Percentiles rank a stretch among this genome's conserved stretches.
phyloP scores from a whole-genome alignment of 2,888 invertebrate species.

The Chaetogeoica ovagalla region DNA sequence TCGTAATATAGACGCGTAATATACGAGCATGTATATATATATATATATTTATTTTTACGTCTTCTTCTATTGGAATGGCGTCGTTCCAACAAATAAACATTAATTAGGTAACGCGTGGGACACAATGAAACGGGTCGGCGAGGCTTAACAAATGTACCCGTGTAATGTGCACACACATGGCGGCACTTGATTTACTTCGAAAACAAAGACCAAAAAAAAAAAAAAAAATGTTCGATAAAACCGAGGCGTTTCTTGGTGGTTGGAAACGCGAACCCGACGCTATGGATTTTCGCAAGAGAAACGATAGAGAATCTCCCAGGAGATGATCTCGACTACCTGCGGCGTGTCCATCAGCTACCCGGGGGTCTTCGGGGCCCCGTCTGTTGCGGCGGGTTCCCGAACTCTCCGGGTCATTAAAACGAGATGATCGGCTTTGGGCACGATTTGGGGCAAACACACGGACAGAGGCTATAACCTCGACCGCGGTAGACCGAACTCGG shows the following conservation, averaged over 20 bases:
- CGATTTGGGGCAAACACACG: slow-evolving; percentile 44
- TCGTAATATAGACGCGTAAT: too few species aligned
- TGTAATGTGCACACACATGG: neutral
- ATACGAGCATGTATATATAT: too few species aligned
- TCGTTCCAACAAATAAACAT: slow-evolving; percentile 6
- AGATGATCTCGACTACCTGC: slow-evolving; percentile 28
- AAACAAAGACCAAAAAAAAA: neutral
- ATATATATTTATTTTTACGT: neutral
- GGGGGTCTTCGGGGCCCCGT: slow-evolving; percentile 40
- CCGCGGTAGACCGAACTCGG: slow-evolving; percentile 15
- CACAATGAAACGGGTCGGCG: neutral
- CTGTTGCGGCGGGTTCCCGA: slow-evolving; percentile 44
- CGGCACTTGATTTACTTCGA: slow-evolving; percentile 10
- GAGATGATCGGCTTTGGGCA: slow-evolving; percentile 21
- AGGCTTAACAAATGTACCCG: neutral
- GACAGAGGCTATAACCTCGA: slow-evolving; percentile 23
- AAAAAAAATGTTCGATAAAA: slow-evolving; percentile 2
- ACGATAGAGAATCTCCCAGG: neutral
- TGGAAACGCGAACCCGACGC: neutral
- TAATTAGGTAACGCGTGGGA: neutral
- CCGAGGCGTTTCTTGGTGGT: neutral
- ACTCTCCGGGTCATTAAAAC: slow-evolving; percentile 42
- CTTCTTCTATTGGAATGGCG: neutral
- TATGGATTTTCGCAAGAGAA: slow-evolving; percentile 18
- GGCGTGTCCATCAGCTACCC: slow-evolving; percentile 39